Evolutionary conservation across 1,140 invertebrate species (phyloP).

Genomic region (Danaus plexippus): DNA sequence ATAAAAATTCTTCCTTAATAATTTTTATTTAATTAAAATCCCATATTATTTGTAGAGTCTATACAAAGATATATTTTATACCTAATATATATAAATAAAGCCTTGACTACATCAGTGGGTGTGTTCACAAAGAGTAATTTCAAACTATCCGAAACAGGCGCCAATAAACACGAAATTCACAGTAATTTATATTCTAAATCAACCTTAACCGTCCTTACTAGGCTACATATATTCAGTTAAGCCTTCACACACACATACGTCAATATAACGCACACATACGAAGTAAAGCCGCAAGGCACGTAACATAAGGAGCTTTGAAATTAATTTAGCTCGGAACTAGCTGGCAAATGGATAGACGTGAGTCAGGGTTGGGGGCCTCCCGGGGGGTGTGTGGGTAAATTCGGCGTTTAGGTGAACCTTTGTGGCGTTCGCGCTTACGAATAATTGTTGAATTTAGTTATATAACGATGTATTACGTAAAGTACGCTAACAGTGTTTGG

Average conservation of each 20-base stretch:
- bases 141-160: constrained; percentile 23
- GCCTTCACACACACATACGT: constrained; percentile 52
- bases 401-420: constrained; percentile 68
- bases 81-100: too few relatives aligned
- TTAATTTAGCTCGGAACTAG: constrained; percentile 72
- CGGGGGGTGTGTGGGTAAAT: constrained; percentile 47
- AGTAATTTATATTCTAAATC: constrained; percentile 66
- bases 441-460: constrained; percentile 37
- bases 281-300: constrained; percentile 68
- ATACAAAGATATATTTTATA: too few relatives aligned
- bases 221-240: constrained; percentile 54
- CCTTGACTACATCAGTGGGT: too few relatives aligned
- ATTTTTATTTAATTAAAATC: too few relatives aligned
- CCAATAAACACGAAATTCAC: constrained; percentile 36
- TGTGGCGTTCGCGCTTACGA: constrained; percentile 56
- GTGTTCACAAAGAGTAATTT: constrained; percentile 16
- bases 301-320: constrained; percentile 73
- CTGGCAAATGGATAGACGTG: constrained; percentile 72
- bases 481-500: too few relatives aligned
- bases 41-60: too few relatives aligned
- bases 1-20: too few relatives aligned
- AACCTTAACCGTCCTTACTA: constrained; percentile 53
- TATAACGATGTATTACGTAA: too few relatives aligned
- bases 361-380: constrained; percentile 43
- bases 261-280: constrained; percentile 44